A percentile compares a stretch with the other conserved stretches of the same genome.
These are phyloP conservation scores for Oplegnathus fasciatus DNA, from an alignment of 2,113 vertebrate species.

Conservation along the genomic window DNA sequence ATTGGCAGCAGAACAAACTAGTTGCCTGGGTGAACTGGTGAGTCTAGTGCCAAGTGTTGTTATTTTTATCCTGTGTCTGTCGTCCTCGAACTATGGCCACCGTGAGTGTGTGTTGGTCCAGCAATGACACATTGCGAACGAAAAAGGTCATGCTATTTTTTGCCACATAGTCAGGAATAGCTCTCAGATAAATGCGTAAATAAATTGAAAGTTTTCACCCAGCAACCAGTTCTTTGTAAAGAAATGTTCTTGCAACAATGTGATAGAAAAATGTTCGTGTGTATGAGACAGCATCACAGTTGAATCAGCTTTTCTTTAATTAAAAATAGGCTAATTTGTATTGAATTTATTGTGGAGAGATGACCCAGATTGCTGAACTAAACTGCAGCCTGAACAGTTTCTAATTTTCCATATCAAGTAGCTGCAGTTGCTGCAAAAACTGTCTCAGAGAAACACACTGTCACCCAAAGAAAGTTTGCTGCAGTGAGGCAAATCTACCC, in stretches of 20 bases:
- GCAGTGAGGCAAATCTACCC: constrained; percentile 62
- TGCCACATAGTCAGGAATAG: constrained; percentile 36
- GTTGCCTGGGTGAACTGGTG: constrained; percentile 23
- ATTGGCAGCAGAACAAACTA: neutral
- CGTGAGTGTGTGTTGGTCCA: constrained; percentile 37
- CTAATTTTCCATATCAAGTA: neutral
- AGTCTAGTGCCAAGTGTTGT: constrained; percentile 7
- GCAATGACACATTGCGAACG: constrained; percentile 60
- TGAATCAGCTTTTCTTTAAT: neutral
- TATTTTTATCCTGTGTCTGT: constrained; percentile 60
- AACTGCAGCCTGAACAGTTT: constrained; percentile 14
- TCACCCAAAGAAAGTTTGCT: constrained; percentile 52
- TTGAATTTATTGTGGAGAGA: neutral
- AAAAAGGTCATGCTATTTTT: constrained; percentile 73
- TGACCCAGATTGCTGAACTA: constrained; percentile 8
- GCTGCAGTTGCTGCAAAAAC: constrained; percentile 27
- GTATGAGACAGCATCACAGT: no score
- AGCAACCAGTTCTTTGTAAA: neutral
- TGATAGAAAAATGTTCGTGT: neutral
- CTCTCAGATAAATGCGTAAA: constrained; percentile 18
- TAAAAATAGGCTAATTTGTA: neutral
- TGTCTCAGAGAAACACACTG: constrained; percentile 7
- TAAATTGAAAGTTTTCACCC: neutral
- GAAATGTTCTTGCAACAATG: neutral
- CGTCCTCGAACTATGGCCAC: constrained; percentile 33